A percentile compares a stretch with the other conserved stretches of the same genome.
Evolutionary conservation across 2,888 invertebrate species (phyloP).

Genomic region (Xestoiulus laeticollis): DNA sequence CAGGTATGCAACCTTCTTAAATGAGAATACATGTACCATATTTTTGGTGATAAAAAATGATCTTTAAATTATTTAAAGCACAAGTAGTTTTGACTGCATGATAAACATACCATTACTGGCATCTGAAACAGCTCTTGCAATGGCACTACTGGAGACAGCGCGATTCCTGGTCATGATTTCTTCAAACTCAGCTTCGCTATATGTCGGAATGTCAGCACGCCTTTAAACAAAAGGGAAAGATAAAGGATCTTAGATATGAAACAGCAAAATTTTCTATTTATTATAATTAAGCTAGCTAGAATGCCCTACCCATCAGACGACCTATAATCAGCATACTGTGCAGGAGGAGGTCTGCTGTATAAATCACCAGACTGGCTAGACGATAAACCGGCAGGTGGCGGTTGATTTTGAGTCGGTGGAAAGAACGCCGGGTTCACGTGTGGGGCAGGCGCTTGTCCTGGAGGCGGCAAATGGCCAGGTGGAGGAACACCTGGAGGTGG

Average conservation of each 20-base stretch:
- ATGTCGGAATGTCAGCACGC: slow-evolving; percentile 61
- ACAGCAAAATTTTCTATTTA: too few relatives aligned
- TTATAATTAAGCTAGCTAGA: neutral
- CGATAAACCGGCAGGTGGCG: slow-evolving; percentile 69
- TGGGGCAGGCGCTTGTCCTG: slow-evolving; percentile 73
- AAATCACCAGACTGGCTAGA: slow-evolving; percentile 68
- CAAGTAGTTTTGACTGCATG: neutral
- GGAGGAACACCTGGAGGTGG: slow-evolving; percentile 56
- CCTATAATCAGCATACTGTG: slow-evolving; percentile 58
- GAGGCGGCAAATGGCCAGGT: slow-evolving; percentile 63
- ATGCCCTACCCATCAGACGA: slow-evolving; percentile 54
- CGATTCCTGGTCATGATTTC: slow-evolving; percentile 97
- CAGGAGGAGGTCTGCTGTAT: slow-evolving; percentile 63
- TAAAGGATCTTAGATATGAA: too few relatives aligned
- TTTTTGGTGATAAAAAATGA: too few relatives aligned
- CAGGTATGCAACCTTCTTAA: too few relatives aligned
- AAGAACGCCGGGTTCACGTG: slow-evolving; percentile 98
- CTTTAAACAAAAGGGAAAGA: neutral
- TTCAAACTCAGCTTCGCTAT: slow-evolving; percentile 92
- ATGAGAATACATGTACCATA: too few relatives aligned
- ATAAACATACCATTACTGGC: slow-evolving; percentile 80
- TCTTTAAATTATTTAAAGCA: too few relatives aligned
- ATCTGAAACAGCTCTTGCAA: slow-evolving; percentile 95
- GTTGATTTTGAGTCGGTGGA: slow-evolving; percentile 74
- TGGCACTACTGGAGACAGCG: slow-evolving; percentile 97